phyloP scores from a whole-genome alignment of 1,140 invertebrate genomes.

The Macrosteles quadrilineatus region DNA sequence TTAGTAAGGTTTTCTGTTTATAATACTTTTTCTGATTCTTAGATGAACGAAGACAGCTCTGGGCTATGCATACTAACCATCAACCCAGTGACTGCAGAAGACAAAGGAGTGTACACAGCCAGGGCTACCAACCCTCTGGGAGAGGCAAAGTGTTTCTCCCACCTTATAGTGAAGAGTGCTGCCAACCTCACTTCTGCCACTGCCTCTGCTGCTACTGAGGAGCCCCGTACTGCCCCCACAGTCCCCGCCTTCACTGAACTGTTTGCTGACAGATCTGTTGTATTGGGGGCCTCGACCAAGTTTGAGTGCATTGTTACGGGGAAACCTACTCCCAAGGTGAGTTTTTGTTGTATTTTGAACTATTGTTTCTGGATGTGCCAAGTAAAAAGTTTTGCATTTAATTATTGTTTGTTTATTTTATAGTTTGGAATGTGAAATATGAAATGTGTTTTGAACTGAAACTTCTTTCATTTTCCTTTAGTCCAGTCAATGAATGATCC shows the following conservation, averaged over 20 bases:
- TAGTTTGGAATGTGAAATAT: too few species aligned
- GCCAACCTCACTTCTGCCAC: slow-evolving; percentile 22
- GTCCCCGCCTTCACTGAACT: slow-evolving; percentile 67
- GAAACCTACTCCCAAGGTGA: slow-evolving; percentile 71
- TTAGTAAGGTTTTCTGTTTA: too few species aligned
- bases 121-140: slow-evolving; percentile 70
- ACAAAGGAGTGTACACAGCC: slow-evolving; percentile 76
- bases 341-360: neutral
- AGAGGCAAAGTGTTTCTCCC: slow-evolving; percentile 79
- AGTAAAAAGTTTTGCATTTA: too few species aligned
- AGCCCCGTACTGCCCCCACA: slow-evolving; percentile 51
- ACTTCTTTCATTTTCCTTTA: too few species aligned
- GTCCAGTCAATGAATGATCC: too few species aligned
- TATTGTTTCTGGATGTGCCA: neutral
- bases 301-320: slow-evolving; percentile 72
- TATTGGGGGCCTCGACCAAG: slow-evolving; percentile 59
- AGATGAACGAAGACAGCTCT: too few species aligned
- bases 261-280: slow-evolving; percentile 58
- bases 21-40: too few species aligned
- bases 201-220: slow-evolving; percentile 53
- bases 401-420: too few species aligned
- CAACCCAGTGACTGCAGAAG: slow-evolving; percentile 57
- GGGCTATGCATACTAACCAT: slow-evolving; percentile 63
- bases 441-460: too few species aligned
- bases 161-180: slow-evolving; percentile 67